Evolutionary conservation across 2,113 vertebrate genomes (phyloP).

Genomic region (Gopherus evgoodei): DNA sequence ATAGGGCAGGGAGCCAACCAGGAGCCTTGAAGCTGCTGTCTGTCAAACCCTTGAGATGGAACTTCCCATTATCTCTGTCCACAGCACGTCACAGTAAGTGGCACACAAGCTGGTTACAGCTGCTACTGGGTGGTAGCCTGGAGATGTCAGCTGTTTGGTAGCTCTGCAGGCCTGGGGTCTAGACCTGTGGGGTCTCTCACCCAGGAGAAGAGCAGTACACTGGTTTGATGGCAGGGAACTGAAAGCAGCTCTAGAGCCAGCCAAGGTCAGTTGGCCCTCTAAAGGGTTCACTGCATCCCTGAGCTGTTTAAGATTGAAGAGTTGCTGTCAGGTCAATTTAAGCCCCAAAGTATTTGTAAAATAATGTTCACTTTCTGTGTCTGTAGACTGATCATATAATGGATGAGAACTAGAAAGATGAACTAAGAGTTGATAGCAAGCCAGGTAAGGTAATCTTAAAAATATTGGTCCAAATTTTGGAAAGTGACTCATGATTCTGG

Average conservation of each 20-base stretch:
- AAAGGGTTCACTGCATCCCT: background rate
- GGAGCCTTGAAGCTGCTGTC: background rate
- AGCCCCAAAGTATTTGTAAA: background rate
- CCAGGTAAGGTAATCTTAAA: background rate
- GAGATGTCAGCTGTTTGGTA: background rate
- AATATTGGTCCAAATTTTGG: background rate
- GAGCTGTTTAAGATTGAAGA: background rate
- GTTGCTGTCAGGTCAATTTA: background rate
- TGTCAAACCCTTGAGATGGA: background rate
- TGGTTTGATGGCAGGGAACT: background rate
- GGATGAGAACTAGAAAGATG: background rate
- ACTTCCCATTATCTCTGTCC: background rate
- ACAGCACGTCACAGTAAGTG: background rate
- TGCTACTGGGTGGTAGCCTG: background rate
- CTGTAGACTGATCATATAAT: background rate
- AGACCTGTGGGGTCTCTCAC: background rate
- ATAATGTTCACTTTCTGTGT: rapidly evolving
- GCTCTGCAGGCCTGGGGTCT: background rate
- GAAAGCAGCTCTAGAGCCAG: background rate
- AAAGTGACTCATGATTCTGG: background rate
- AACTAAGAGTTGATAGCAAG: background rate
- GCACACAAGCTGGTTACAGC: background rate
- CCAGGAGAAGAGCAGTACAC: background rate
- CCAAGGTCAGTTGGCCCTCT: background rate
- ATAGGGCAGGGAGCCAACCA: background rate